Evolutionary conservation across 2,888 invertebrate species (phyloP).

Genomic region (Rhingia rostrata): DNA sequence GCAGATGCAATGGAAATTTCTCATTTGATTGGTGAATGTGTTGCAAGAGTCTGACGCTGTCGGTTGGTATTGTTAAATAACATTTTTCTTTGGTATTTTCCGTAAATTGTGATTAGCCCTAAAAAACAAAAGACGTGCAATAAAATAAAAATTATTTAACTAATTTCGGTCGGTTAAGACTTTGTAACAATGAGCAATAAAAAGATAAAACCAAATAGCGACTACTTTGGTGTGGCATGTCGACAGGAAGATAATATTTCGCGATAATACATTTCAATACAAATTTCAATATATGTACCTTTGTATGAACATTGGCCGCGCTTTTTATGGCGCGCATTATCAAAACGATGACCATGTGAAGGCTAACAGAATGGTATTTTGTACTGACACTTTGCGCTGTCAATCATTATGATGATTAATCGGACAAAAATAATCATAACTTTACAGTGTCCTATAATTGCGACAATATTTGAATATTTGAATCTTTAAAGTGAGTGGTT

Average conservation of each 20-base stretch:
- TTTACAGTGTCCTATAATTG: no score
- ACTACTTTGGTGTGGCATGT: background rate
- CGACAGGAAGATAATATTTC: background rate
- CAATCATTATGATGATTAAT: no score
- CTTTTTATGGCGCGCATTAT: background rate
- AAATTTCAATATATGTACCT: background rate
- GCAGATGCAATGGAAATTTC: no score
- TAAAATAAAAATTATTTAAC: background rate
- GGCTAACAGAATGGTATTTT: background rate
- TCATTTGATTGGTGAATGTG: no score
- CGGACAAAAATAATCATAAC: no score
- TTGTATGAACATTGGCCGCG: conserved; percentile 1
- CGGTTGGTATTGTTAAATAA: no score
- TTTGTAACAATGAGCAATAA: conserved; percentile 11
- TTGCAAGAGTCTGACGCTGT: no score
- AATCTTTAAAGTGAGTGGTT: no score
- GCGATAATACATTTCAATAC: background rate
- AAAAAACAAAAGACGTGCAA: background rate
- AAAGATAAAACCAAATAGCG: background rate
- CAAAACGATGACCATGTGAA: background rate
- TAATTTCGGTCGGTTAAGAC: background rate
- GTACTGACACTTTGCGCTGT: background rate
- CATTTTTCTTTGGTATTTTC: no score
- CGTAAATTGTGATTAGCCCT: background rate
- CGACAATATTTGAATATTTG: no score